Evolutionary conservation across 1,140 invertebrate species (phyloP).

Genomic region (Samia ricini): DNA sequence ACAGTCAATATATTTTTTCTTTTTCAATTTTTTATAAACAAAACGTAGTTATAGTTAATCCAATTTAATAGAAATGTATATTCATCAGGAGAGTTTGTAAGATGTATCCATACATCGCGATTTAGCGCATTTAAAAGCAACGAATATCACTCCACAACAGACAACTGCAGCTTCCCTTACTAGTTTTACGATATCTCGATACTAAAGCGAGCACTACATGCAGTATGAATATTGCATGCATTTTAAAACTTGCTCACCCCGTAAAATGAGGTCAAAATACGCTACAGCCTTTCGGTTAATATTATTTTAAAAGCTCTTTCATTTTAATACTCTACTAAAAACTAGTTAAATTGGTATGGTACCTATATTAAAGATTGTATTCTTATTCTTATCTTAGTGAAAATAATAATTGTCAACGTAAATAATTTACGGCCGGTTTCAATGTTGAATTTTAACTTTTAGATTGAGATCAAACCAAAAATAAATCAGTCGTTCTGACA

Average conservation of each 20-base stretch:
- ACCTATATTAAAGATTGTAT: too few species aligned
- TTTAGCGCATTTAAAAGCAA: background rate
- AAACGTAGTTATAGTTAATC: background rate
- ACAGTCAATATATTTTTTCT: too few species aligned
- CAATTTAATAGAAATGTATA: background rate
- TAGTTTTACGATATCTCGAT: constrained; percentile 1
- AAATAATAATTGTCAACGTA: too few species aligned
- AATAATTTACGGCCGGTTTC: too few species aligned
- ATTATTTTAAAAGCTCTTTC: constrained; percentile 16
- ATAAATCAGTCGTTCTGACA: too few species aligned
- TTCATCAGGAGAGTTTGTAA: background rate
- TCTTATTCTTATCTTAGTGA: too few species aligned
- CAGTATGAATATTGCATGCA: constrained; percentile 21
- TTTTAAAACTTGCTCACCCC: constrained; percentile 24
- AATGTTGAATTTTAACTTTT: too few species aligned
- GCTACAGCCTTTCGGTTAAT: background rate
- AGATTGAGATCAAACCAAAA: too few species aligned
- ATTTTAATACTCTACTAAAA: constrained; percentile 2
- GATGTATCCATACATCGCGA: background rate
- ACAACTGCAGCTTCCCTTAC: background rate
- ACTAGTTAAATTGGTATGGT: too few species aligned
- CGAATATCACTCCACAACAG: background rate
- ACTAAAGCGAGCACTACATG: constrained; percentile 9
- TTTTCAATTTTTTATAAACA: background rate
- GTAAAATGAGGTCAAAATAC: constrained; percentile 18